phyloP scores from a whole-genome alignment of 2,888 invertebrate species.

The Lasioglossum marginatum region DNA sequence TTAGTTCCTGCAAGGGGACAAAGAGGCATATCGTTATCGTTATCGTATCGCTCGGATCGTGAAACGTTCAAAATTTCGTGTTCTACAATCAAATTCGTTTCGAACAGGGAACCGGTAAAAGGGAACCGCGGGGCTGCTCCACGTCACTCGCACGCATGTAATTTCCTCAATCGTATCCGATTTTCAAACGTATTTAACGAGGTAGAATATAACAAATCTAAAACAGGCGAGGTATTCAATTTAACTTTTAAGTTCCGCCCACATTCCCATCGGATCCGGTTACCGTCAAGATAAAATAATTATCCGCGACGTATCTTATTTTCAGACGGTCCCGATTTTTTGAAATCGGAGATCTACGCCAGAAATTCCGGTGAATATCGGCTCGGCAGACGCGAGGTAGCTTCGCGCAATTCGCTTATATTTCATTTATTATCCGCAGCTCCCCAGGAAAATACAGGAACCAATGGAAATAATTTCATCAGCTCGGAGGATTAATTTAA shows the following conservation, averaged over 20 bases:
- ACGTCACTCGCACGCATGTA: not conserved
- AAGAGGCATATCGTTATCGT: slow-evolving; percentile 60
- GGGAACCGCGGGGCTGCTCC: slow-evolving; percentile 18
- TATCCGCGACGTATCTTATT: not conserved
- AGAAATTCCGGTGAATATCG: not conserved
- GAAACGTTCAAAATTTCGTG: not conserved
- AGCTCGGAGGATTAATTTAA: not conserved
- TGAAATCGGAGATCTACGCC: not conserved
- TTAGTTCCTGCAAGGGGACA: slow-evolving; percentile 58
- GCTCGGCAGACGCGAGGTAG: not conserved
- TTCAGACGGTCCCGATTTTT: not conserved
- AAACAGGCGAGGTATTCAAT: not conserved
- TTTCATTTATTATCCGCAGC: not conserved
- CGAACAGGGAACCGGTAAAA: not conserved
- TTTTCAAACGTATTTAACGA: slow-evolving; percentile 2
- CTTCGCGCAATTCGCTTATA: not conserved
- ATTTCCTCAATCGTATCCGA: not conserved
- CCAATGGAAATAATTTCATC: not conserved
- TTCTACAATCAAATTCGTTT: not conserved
- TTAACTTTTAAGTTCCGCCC: not conserved
- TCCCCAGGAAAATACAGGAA: not conserved
- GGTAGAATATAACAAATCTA: not conserved
- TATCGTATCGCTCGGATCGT: slow-evolving; percentile 39
- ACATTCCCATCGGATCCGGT: not conserved
- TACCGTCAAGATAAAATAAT: not conserved